Evolutionary conservation across 2,113 vertebrate genomes (phyloP), one percentile per base, ranked within the genome.

Genomic region (Tetraodon nigroviridis): DNA sequence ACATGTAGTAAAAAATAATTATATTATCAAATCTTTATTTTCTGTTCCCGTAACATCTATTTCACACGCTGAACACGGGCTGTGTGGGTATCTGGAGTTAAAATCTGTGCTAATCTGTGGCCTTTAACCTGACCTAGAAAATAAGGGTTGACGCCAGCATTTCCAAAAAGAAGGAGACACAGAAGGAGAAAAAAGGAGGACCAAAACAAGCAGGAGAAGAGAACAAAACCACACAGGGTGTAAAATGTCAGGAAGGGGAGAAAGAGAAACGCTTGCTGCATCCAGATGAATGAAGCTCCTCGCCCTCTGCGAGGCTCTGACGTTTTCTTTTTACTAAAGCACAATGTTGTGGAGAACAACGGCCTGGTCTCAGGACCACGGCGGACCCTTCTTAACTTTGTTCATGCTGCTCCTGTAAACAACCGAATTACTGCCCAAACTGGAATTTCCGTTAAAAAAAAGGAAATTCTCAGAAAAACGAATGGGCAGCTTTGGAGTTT

Each of bases 1-100:
- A 91, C 88, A 88, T 88, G 87, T 88, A 88, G 85, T 90, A 91
- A 90, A 91, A 88, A 92, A 90, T 90, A 89, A 86, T 89, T 85
- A 84, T 85, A 81, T 90, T 90, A 90, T 90, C 82, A 88, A 90
- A 90, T 84, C 59, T 77, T 84, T 87, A 29, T 75, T 74, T 78
- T 88, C 82, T 86, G 67, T 88, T 85, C 80, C 83, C 84, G 84
- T 75, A 83, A 84, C 85, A 84, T 85, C 76, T 76, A 85, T 77
- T 72, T 84, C 70, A 71, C 78, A 86, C 82, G 86, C 82, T 75
- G 73, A 79, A 82, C 75, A 69, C 32, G 69, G 65, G 47, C 60
- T 50, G 61, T 69, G 73, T 69, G 61, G 60, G 51, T 58, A 18
- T 42, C 65, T 71, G 73, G 64, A 76, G 69, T 53, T 61, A 54